phyloP scores from a whole-genome alignment of 1,140 invertebrate genomes.

The Telenomus remus region DNA sequence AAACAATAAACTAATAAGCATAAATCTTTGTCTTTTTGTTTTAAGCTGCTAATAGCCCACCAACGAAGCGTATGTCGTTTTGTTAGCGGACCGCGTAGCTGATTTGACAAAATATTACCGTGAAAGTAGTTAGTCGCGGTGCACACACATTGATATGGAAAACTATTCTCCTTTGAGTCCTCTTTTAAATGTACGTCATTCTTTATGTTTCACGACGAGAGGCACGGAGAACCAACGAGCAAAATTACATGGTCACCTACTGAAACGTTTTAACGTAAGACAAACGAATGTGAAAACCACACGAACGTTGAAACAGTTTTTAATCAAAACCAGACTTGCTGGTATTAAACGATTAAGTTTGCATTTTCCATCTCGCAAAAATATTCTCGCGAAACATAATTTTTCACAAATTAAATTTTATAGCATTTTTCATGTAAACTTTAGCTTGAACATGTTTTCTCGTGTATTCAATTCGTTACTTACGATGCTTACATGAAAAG shows the following conservation, averaged over 20 bases:
- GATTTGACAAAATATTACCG: slow-evolving; percentile 41
- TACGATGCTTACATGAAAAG: no score
- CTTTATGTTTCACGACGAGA: slow-evolving; percentile 46
- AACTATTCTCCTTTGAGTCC: slow-evolving; percentile 32
- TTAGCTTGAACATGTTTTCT: no score
- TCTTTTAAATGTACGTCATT: slow-evolving; percentile 37
- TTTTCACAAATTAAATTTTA: no score
- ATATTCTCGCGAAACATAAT: no score
- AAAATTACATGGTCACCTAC: slow-evolving; percentile 47
- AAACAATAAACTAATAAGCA: no score
- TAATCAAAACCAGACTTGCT: not conserved
- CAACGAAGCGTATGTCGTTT: slow-evolving; percentile 32
- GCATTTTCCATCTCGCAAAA: no score
- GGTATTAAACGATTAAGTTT: no score
- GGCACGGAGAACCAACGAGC: slow-evolving; percentile 30
- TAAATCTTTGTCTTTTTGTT: no score
- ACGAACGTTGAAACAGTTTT: slow-evolving; percentile 25
- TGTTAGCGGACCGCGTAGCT: slow-evolving; percentile 31
- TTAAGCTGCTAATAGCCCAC: slow-evolving; percentile 24
- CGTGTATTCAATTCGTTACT: no score
- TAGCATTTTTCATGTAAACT: no score
- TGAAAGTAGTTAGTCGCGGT: slow-evolving; percentile 40
- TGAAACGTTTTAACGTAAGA: slow-evolving; percentile 42
- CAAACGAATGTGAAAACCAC: slow-evolving; percentile 21
- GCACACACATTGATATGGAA: slow-evolving; percentile 44